Evolutionary conservation across 2,888 invertebrate genomes (phyloP).

Genomic region (Ctena decussata): DNA sequence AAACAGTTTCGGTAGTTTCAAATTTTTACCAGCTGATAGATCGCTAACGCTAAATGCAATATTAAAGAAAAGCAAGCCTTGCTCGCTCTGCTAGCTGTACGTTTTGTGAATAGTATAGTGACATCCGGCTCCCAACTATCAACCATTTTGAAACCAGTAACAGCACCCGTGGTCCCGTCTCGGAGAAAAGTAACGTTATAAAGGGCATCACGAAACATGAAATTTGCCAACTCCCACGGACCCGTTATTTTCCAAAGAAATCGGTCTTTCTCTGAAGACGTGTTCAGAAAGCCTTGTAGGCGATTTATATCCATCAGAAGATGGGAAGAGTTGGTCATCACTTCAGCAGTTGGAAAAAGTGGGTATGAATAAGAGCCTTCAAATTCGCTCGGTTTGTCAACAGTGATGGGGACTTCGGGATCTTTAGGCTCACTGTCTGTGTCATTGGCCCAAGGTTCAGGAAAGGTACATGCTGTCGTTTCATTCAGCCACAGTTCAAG

Average conservation of each 20-base stretch:
- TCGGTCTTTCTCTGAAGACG: background rate
- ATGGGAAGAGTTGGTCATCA: background rate
- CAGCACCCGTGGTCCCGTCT: background rate
- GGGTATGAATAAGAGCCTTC: background rate
- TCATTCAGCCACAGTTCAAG: conserved; percentile 1
- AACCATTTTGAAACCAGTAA: too few relatives aligned
- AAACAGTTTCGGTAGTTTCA: too few relatives aligned
- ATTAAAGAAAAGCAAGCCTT: too few relatives aligned
- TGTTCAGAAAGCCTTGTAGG: background rate
- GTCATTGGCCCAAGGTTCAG: background rate
- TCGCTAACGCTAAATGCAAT: too few relatives aligned
- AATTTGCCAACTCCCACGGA: background rate
- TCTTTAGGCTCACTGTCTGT: background rate
- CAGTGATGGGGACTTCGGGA: background rate
- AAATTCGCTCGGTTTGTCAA: background rate
- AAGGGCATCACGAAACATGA: too few relatives aligned
- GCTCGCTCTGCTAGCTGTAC: too few relatives aligned
- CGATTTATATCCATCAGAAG: background rate
- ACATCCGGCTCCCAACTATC: too few relatives aligned
- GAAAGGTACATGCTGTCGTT: conserved; percentile 6
- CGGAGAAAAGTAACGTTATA: background rate
- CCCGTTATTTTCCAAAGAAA: background rate
- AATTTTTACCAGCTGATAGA: too few relatives aligned
- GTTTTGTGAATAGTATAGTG: too few relatives aligned
- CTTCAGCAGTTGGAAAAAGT: background rate